Conservation (phyloP, 1,140 invertebrate genomes). For the Drosophila nigromelanica region DNA sequence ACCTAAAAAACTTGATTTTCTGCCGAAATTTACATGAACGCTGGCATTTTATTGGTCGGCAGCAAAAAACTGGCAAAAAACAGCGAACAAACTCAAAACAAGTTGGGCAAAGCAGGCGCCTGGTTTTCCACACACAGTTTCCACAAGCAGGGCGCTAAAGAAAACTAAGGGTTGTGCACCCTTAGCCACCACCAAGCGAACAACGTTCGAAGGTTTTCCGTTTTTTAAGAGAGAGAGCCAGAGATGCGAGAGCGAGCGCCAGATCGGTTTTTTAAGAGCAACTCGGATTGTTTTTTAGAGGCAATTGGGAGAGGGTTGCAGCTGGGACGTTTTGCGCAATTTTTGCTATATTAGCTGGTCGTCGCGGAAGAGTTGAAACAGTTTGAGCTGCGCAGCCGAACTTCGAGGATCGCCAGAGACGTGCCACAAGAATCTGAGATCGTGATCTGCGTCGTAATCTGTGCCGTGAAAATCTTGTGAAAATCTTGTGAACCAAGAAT, state of each 20-base stretch:
- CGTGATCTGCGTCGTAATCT: conserved; percentile 32
- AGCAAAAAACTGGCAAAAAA: conserved; percentile 52
- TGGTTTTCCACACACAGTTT: conserved; percentile 62
- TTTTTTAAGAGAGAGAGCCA: conserved; percentile 67
- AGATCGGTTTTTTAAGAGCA: conserved; percentile 46
- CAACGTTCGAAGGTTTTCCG: conserved; percentile 60
- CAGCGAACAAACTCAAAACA: conserved; percentile 44
- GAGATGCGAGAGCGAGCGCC: not conserved
- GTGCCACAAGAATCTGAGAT: conserved; percentile 35
- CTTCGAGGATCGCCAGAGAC: conserved; percentile 66
- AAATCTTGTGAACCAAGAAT: conserved; percentile 46
- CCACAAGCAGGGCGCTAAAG: conserved; percentile 38
- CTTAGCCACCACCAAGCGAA: conserved; percentile 22
- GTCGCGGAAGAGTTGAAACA: conserved; percentile 81
- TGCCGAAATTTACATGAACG: conserved; percentile 75
- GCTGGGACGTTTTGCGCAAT: conserved; percentile 50
- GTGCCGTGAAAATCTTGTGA: conserved; percentile 44
- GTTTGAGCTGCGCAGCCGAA: conserved; percentile 80
- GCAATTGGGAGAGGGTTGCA: conserved; percentile 62
- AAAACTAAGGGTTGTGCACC: conserved; percentile 52
- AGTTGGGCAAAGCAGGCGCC: conserved; percentile 39
- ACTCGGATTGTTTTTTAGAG: conserved; percentile 19
- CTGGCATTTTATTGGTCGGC: conserved; percentile 76
- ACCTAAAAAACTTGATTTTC: conserved; percentile 75
- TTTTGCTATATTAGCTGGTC: conserved; percentile 78